Evolutionary conservation across 2,113 vertebrate species (phyloP).

Genomic region (Apeltes quadracus): DNA sequence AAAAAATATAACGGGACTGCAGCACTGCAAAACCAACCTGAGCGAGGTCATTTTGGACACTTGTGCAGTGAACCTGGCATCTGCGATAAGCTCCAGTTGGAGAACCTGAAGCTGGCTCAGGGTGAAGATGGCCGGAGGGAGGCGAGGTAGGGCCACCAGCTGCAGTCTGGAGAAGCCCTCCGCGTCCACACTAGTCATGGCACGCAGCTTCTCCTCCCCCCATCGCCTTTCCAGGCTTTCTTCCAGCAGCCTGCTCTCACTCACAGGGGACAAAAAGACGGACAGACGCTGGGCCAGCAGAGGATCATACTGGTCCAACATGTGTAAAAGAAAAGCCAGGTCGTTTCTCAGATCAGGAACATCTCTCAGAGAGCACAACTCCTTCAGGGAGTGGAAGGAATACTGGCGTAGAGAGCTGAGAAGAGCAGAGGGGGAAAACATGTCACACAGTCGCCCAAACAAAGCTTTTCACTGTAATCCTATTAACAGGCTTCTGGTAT

Average conservation of each 20-base stretch:
- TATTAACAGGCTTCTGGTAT: conserved; percentile 25
- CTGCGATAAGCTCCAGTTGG: conserved; percentile 79
- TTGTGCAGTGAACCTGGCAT: conserved; percentile 75
- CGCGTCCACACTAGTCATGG: conserved; percentile 63
- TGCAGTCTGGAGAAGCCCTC: conserved; percentile 72
- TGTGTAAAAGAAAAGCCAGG: conserved; percentile 85
- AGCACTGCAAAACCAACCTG: conserved; percentile 59
- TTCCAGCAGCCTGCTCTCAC: conserved; percentile 79
- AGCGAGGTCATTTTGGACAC: conserved; percentile 78
- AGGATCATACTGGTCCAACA: conserved; percentile 85
- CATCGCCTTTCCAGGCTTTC: conserved; percentile 75
- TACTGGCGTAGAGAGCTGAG: conserved; percentile 79
- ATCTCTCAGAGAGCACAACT: conserved; percentile 70
- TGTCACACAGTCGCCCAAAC: conserved; percentile 7
- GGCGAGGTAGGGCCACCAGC: conserved; percentile 78
- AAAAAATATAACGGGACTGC: neutral
- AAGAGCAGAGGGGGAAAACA: neutral
- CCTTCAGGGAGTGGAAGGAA: conserved; percentile 77
- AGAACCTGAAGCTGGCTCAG: conserved; percentile 79
- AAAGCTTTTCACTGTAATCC: conserved; percentile 22
- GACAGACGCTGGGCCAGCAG: conserved; percentile 82
- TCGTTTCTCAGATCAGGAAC: conserved; percentile 83
- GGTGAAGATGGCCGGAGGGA: conserved; percentile 79
- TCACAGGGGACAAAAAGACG: conserved; percentile 84
- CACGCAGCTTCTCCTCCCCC: conserved; percentile 72